Evolutionary conservation across 2,797 vertebrate genomes (phyloP).

Genomic region (Acropternis orthonyx): DNA sequence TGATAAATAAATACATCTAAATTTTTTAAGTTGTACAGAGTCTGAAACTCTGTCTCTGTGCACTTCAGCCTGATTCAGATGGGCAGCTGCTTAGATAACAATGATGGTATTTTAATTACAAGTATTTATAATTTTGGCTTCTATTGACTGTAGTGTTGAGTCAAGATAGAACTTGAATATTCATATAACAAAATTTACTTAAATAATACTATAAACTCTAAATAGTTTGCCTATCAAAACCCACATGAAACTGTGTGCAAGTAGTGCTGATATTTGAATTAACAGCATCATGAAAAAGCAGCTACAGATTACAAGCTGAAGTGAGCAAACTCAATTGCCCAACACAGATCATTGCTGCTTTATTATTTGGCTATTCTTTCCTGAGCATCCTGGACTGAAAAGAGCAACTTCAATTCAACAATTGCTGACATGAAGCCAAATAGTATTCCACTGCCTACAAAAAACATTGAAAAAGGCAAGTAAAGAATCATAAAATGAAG

Average conservation of each 20-base stretch:
- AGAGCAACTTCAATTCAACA: neutral
- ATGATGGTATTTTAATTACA: neutral
- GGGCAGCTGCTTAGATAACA: neutral
- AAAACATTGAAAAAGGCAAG: neutral
- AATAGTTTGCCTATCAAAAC: neutral
- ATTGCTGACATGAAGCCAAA: neutral
- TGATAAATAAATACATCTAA: neutral
- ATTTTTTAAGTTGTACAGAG: neutral
- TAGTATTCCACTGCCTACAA: neutral
- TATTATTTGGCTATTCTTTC: conserved; percentile 4
- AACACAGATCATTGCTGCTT: neutral
- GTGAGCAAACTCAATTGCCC: neutral
- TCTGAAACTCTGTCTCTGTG: neutral
- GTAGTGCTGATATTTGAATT: neutral
- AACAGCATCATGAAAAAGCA: neutral
- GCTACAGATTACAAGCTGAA: conserved; percentile 4
- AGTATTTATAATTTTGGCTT: neutral
- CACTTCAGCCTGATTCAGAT: neutral
- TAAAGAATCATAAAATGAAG: neutral
- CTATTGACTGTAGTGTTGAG: neutral
- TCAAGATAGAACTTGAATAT: neutral
- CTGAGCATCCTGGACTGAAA: neutral
- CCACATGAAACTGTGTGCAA: neutral
- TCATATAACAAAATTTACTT: neutral
- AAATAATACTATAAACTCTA: neutral